These are phyloP conservation scores for Dryocosmus kuriphilus DNA, from an alignment of 2,888 invertebrate genomes.

Conservation along the genomic window DNA sequence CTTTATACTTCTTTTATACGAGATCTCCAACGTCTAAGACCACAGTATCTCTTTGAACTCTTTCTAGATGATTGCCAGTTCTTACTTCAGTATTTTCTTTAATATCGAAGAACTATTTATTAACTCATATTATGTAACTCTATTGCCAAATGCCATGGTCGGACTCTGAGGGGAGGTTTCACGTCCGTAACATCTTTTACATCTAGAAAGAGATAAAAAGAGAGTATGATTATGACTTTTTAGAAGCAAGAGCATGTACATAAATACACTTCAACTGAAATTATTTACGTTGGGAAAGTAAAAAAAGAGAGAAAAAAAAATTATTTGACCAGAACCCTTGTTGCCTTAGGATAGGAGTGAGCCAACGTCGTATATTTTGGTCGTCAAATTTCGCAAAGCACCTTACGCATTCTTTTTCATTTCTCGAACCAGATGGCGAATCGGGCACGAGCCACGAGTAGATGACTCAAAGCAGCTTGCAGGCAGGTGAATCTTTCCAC, in stretches of 20 bases:
- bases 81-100: neutral
- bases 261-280: neutral
- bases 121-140: no score
- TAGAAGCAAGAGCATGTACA: neutral
- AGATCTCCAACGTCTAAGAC: neutral
- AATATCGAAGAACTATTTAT: neutral
- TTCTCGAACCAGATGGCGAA: constrained; percentile 68
- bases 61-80: neutral
- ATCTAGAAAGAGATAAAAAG: no score
- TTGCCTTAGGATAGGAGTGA: constrained; percentile 9
- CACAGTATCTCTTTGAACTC: constrained; percentile 22
- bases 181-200: no score
- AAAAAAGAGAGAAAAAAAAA: no score
- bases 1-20: no score
- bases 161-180: neutral
- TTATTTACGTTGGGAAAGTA: neutral
- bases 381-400: constrained; percentile 39
- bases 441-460: constrained; percentile 62
- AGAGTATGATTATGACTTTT: no score
- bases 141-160: no score
- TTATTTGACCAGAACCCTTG: constrained; percentile 48
- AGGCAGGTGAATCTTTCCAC: constrained; percentile 73
- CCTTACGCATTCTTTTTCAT: constrained; percentile 49
- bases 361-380: constrained; percentile 42
- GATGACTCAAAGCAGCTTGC: constrained; percentile 69